Evolutionary conservation across 2,888 invertebrate species (phyloP).

Genomic region (Formica aserva): DNA sequence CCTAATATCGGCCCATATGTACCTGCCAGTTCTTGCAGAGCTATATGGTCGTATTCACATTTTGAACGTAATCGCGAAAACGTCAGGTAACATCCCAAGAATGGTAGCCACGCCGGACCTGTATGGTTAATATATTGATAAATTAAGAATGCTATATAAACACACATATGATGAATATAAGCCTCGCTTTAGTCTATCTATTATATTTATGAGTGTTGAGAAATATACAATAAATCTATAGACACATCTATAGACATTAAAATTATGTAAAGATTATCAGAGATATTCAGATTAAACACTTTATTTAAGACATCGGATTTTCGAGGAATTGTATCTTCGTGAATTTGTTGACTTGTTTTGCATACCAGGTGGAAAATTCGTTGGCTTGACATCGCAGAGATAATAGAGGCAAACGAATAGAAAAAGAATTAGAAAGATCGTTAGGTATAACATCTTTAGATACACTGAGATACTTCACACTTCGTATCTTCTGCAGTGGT

Average conservation of each 20-base stretch:
- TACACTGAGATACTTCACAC: slow-evolving; percentile 43
- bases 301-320: neutral
- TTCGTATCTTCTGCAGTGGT: slow-evolving; percentile 21
- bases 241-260: neutral
- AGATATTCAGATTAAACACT: neutral
- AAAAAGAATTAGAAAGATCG: slow-evolving; percentile 61
- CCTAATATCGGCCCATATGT: slow-evolving; percentile 90
- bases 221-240: neutral
- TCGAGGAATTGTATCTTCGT: neutral
- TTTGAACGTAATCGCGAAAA: slow-evolving; percentile 84
- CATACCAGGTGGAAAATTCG: slow-evolving; percentile 81
- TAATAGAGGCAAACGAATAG: slow-evolving; percentile 67
- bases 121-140: neutral
- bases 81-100: slow-evolving; percentile 86
- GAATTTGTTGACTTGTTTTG: neutral
- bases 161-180: neutral
- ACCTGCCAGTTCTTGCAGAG: slow-evolving; percentile 87
- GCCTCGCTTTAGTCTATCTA: too few species aligned
- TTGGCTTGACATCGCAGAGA: slow-evolving; percentile 77
- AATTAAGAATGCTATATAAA: neutral
- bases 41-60: slow-evolving; percentile 88
- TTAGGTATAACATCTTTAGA: slow-evolving; percentile 66
- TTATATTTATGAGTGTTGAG: neutral
- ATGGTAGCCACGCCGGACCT: slow-evolving; percentile 88
- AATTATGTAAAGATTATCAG: neutral